Base-by-base conservation (phyloP, 2,888 invertebrate species). In the Rhamphomyia laevipes region DNA sequence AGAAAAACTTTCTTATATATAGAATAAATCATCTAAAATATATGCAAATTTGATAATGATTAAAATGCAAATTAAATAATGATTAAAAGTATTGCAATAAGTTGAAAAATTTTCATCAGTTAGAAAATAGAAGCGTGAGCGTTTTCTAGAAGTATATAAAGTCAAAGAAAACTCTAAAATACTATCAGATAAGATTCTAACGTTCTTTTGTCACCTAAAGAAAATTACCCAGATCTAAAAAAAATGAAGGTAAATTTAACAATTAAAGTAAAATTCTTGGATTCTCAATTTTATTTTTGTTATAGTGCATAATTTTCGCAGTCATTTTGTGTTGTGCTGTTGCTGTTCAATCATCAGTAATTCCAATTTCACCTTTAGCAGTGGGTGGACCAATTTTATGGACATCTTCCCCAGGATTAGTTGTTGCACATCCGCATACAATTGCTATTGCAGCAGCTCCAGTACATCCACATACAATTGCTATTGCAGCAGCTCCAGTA, bases 241-340 rank as follows among this genome's bases (percentile, higher is more conserved):
- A 67, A 65, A 62, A 68, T 68, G 67, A 68, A 68, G 67, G 67
- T 68, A 58, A 60, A 56, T 44, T 21, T 21, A 3, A 21, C 6
- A 21, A 21, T 21, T 21, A 4, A 4, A 21, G 21, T 21, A 21
- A 21, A 3, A 21, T 21, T 6, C 21, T 21, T 4, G 6, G 6
- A 21, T 21, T n/a, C n/a, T n/a, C n/a, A n/a, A n/a, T n/a, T n/a
- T n/a, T n/a, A n/a, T n/a, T 27, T 9, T 27, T 9, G 7, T 27
- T 27, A 7, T 7, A 27, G 23, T 27, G 9, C 23, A 27, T 27
- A 27, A 27, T 27, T 27, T 52, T 47, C 50, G 66, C 67, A 66
- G 67, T 67, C 63, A 59, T 69, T 63, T 63, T 67, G 58, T 66
- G 65, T 59, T 61, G 69, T 57, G 68, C 67, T 54, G 57, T 62